Evolutionary conservation across 2,113 vertebrate species (phyloP).

Genomic region (Aphelocoma coerulescens): DNA sequence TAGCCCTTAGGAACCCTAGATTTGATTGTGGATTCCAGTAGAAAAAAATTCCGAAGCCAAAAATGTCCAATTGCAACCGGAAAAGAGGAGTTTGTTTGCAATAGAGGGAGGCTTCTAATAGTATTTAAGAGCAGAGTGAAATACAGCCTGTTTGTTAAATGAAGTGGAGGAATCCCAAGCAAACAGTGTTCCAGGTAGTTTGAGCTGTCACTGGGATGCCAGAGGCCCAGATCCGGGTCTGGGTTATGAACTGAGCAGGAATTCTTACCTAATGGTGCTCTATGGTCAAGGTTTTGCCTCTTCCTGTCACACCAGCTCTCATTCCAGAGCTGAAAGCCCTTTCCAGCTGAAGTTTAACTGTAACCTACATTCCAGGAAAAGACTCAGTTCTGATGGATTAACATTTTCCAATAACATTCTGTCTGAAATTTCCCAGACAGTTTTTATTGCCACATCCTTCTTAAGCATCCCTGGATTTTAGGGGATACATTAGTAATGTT

Average conservation of each 20-base stretch:
- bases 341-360: background rate
- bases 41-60: background rate
- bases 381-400: background rate
- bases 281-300: background rate
- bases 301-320: background rate
- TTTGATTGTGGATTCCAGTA: background rate
- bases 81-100: background rate
- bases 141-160: background rate
- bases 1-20: background rate
- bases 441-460: slow-evolving; percentile 4
- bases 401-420: slow-evolving; percentile 19
- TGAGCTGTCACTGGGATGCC: background rate
- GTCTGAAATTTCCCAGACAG: background rate
- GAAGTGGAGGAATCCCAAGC: background rate
- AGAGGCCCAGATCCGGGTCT: fast-evolving
- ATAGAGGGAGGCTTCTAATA: background rate
- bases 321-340: background rate
- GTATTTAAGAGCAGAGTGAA: background rate
- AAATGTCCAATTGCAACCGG: background rate
- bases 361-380: background rate
- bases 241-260: background rate
- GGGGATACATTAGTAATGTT: background rate
- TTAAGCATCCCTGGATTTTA: background rate
- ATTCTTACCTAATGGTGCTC: background rate
- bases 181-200: background rate